Evolutionary conservation across 2,888 invertebrate species (phyloP).

Genomic region (Phaedon cochleariae): DNA sequence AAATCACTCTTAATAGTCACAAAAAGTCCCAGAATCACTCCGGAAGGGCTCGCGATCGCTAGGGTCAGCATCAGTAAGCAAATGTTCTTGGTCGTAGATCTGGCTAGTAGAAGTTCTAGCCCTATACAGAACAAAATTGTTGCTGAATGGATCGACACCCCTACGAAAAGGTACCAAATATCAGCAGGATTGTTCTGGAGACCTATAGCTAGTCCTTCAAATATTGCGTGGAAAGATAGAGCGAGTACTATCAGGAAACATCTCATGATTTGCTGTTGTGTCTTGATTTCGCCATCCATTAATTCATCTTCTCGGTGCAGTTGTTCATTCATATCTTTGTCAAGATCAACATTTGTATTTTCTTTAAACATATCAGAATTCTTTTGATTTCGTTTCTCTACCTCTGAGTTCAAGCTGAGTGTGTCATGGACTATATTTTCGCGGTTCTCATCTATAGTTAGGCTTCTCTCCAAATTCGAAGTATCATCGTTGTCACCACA

Average conservation of each 20-base stretch:
- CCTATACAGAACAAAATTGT: constrained; percentile 66
- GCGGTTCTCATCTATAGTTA: constrained; percentile 31
- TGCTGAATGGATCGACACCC: constrained; percentile 65
- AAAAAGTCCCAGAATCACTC: constrained; percentile 62
- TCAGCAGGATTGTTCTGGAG: constrained; percentile 61
- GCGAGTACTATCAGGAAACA: constrained; percentile 63
- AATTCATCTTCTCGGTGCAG: constrained; percentile 28
- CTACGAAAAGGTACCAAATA: constrained; percentile 65
- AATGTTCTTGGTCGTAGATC: constrained; percentile 58
- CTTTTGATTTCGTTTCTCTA: constrained; percentile 44
- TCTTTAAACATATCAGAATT: constrained; percentile 36
- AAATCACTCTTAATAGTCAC: constrained; percentile 59
- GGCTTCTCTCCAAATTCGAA: constrained; percentile 19
- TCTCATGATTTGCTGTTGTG: constrained; percentile 57
- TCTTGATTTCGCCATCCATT: constrained; percentile 39
- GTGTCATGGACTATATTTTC: constrained; percentile 37
- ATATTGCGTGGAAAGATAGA: constrained; percentile 65
- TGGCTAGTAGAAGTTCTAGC: constrained; percentile 63
- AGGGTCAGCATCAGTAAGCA: constrained; percentile 62
- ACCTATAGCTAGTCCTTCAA: constrained; percentile 67
- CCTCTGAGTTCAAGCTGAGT: constrained; percentile 41
- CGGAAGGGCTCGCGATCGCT: constrained; percentile 64
- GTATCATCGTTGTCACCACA: constrained; percentile 27
- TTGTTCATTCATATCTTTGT: constrained; percentile 24
- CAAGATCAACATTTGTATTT: constrained; percentile 15